phyloP scores from a whole-genome alignment of 2,113 vertebrate species.

The Bettongia penicillata region DNA sequence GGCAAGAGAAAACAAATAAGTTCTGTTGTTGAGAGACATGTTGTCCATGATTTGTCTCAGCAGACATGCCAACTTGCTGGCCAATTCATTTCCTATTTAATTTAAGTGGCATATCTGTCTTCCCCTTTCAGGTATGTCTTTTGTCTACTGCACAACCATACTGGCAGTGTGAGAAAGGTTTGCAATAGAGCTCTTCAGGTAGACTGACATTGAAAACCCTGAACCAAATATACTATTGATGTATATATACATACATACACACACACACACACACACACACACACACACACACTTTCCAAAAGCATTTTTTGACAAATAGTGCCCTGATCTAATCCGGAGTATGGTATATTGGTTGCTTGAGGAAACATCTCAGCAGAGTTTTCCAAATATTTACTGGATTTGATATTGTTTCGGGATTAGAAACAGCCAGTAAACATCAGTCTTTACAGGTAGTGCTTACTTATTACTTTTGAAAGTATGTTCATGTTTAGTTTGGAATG shows the following conservation, averaged over 20 bases:
- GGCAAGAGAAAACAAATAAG: constrained; percentile 92
- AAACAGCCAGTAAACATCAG: constrained; percentile 36
- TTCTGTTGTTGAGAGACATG: constrained; percentile 92
- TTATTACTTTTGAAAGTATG: background rate
- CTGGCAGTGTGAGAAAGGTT: constrained; percentile 82
- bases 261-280: no score
- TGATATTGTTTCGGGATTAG: constrained; percentile 49
- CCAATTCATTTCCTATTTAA: constrained; percentile 94
- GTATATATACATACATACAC: background rate
- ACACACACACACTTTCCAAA: constrained; percentile 51
- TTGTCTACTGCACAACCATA: constrained; percentile 88
- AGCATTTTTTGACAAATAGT: constrained; percentile 52
- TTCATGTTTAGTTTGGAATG: constrained; percentile 19
- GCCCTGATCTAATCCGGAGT: constrained; percentile 43
- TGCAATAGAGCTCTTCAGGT: constrained; percentile 81
- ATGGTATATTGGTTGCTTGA: constrained; percentile 7
- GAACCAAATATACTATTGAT: constrained; percentile 59
- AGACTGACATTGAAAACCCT: constrained; percentile 63
- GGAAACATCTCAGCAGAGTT: constrained; percentile 1
- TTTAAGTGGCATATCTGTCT: constrained; percentile 95
- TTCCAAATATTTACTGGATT: constrained; percentile 30
- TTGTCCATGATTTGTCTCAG: constrained; percentile 97
- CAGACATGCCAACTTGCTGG: constrained; percentile 93
- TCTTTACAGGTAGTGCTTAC: constrained; percentile 45
- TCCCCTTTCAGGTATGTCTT: constrained; percentile 91